Conservation (phyloP, 2,797 vertebrate species). For the Bovichtus diacanthus region DNA sequence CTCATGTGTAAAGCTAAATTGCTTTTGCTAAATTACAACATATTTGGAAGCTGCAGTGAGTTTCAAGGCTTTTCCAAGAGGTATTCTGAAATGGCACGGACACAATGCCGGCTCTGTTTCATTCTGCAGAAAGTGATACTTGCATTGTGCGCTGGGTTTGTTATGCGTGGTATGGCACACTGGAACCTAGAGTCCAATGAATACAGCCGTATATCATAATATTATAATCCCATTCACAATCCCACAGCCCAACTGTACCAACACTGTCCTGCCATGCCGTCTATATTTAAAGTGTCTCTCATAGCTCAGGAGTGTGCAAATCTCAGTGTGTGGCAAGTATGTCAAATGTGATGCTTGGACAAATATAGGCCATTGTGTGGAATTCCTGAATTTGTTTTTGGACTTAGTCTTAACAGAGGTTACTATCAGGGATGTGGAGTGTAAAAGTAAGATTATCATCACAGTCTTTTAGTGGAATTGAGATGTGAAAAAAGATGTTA, state of each 20-base stretch:
- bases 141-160: constrained; percentile 49
- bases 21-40: constrained; percentile 31
- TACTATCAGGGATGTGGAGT: background rate
- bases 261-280: constrained; percentile 74
- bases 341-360: constrained; percentile 61
- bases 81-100: constrained; percentile 21
- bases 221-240: constrained; percentile 87
- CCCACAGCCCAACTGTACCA: constrained; percentile 86
- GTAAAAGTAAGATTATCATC: background rate
- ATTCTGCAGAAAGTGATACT: constrained; percentile 63
- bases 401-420: constrained; percentile 37
- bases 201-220: constrained; percentile 83
- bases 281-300: constrained; percentile 84
- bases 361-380: constrained; percentile 60
- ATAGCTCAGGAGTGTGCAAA: constrained; percentile 71
- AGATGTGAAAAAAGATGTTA: constrained; percentile 5
- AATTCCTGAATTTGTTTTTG: constrained; percentile 60
- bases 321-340: constrained; percentile 50
- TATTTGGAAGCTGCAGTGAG: constrained; percentile 29
- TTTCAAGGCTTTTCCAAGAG: constrained; percentile 26
- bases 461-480: constrained; percentile 26
- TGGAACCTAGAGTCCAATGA: constrained; percentile 70
- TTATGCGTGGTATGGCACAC: constrained; percentile 75
- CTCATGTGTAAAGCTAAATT: constrained; percentile 40
- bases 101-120: constrained; percentile 25